Percentiles rank a stretch among this genome's conserved stretches.
phyloP scores from a whole-genome alignment of 2,797 vertebrate species.

The Danionella dracula region DNA sequence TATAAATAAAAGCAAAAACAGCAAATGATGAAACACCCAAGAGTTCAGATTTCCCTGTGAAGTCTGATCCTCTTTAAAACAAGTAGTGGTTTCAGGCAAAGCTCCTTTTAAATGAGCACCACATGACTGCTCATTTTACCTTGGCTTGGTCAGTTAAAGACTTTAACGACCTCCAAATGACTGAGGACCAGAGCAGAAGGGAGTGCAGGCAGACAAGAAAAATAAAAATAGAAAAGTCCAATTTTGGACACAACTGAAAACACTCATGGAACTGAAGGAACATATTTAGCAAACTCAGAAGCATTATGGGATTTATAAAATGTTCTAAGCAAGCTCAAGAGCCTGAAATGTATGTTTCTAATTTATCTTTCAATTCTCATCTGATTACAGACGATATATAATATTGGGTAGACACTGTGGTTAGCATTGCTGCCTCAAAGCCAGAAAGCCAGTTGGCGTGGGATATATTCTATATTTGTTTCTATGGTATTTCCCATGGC shows the following conservation, averaged over 20 bases:
- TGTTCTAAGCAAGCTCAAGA: background rate
- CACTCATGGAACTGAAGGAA: conserved; percentile 2
- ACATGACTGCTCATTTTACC: conserved; percentile 6
- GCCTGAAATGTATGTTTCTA: background rate
- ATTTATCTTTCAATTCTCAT: background rate
- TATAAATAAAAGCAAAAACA: background rate
- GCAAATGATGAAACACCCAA: background rate
- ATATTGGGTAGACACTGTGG: too few species aligned
- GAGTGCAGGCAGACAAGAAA: conserved; percentile 4
- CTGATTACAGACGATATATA: too few species aligned
- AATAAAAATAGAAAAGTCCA: conserved; percentile 25
- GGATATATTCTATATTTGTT: too few species aligned
- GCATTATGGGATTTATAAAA: background rate
- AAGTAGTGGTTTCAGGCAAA: background rate
- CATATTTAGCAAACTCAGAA: conserved; percentile 12
- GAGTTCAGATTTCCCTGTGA: background rate
- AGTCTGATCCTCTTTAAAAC: background rate
- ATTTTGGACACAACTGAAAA: conserved; percentile 2
- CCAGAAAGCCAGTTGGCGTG: too few species aligned
- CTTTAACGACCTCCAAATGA: conserved; percentile 23
- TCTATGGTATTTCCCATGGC: too few species aligned
- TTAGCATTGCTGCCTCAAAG: too few species aligned
- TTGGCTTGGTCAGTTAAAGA: conserved; percentile 7
- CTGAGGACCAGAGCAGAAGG: background rate
- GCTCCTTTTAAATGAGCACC: conserved; percentile 20